Percentiles rank a stretch among this genome's conserved stretches.
Evolutionary conservation across 2,888 invertebrate genomes (phyloP).

Genomic region (Mesopsocus fuscifrons): DNA sequence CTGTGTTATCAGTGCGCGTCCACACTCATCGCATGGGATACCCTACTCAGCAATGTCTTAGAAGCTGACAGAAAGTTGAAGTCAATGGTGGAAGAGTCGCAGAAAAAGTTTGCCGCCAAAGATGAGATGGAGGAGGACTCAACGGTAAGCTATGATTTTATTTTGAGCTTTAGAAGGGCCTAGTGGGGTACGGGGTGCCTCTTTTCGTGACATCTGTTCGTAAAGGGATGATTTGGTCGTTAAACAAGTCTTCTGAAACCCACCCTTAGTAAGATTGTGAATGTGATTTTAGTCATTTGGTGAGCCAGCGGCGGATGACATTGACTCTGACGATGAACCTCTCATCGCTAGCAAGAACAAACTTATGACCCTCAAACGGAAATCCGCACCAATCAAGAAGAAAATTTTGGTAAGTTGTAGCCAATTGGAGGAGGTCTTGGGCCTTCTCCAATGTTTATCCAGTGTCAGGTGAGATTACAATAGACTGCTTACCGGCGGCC

Average conservation of each 20-base stretch:
- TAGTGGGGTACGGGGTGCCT: too few species aligned
- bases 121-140: too few species aligned
- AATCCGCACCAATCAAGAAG: slow-evolving; percentile 7
- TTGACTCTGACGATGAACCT: slow-evolving; percentile 7
- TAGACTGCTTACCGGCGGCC: too few species aligned
- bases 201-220: too few species aligned
- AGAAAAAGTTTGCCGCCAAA: too few species aligned
- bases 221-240: too few species aligned
- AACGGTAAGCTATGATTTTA: too few species aligned
- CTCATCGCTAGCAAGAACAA: not conserved
- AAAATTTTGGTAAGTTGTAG: slow-evolving; percentile 6
- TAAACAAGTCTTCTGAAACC: too few species aligned
- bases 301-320: not conserved
- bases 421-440: too few species aligned
- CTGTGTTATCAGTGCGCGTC: slow-evolving; percentile 45
- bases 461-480: not conserved
- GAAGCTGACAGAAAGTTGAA: slow-evolving; percentile 32
- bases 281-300: slow-evolving; percentile 11
- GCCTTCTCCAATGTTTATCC: not conserved
- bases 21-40: slow-evolving; percentile 42
- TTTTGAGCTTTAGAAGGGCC: too few species aligned
- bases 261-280: too few species aligned
- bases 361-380: not conserved
- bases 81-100: slow-evolving; percentile 21
- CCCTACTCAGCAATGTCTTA: slow-evolving; percentile 33